These are phyloP conservation scores for Scomber colias DNA, from an alignment of 2,113 vertebrate species.

Conservation along the genomic window DNA sequence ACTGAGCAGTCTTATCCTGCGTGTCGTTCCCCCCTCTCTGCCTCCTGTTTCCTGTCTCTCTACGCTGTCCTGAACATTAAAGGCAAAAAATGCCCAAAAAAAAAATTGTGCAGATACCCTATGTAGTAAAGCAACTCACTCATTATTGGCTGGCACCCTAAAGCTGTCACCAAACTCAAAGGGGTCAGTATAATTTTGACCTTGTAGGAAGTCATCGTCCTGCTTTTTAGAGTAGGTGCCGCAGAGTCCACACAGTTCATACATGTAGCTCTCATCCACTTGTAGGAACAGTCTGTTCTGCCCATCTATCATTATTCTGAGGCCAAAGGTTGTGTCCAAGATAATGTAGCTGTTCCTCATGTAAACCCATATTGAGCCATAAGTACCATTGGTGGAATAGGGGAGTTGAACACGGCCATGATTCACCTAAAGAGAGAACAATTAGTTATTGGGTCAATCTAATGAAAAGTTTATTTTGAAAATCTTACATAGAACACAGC, in stretches of 20 bases:
- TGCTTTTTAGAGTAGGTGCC: conserved; percentile 84
- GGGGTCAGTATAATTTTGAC: conserved; percentile 56
- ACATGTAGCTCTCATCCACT: conserved; percentile 83
- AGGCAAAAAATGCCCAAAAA: too few relatives aligned
- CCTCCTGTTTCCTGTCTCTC: too few relatives aligned
- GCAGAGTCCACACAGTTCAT: conserved; percentile 83
- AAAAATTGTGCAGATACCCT: not conserved
- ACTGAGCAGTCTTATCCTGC: too few relatives aligned
- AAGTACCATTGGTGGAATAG: conserved; percentile 51
- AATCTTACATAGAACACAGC: not conserved
- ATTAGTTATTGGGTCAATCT: not conserved
- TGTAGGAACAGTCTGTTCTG: conserved; percentile 82
- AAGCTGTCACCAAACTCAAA: conserved; percentile 86
- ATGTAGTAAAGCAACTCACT: conserved; percentile 68
- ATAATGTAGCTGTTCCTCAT: conserved; percentile 58
- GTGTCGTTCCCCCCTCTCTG: too few relatives aligned
- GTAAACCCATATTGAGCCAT: conserved; percentile 63
- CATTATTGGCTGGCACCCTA: conserved; percentile 69
- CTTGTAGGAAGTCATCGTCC: conserved; percentile 83
- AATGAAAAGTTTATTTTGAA: not conserved
- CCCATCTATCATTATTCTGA: conserved; percentile 80
- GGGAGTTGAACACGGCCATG: conserved; percentile 59
- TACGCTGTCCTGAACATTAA: too few relatives aligned
- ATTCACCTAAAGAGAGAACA: conserved; percentile 68
- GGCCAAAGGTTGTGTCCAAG: conserved; percentile 81